Conservation (phyloP, 2,797 vertebrate genomes). For the Hydrolagus colliei region DNA sequence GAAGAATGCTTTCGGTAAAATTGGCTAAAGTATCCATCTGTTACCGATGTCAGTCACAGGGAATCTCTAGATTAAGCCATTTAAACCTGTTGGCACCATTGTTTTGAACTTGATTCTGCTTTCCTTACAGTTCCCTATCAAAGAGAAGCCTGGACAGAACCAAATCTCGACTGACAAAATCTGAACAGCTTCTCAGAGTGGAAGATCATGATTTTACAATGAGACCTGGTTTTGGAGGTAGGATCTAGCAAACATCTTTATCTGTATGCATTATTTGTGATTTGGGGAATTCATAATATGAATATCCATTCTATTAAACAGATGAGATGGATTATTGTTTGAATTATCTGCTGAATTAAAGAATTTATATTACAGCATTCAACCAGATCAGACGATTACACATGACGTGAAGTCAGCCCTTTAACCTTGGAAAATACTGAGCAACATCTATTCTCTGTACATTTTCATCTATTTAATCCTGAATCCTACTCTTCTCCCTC, state of each 20-base stretch:
- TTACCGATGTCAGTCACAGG: neutral
- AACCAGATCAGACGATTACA: neutral
- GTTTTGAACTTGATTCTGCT: conserved; percentile 34
- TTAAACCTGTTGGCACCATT: neutral
- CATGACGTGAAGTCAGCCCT: neutral
- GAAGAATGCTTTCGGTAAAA: conserved; percentile 29
- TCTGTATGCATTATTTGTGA: too few relatives aligned
- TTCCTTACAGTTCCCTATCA: conserved; percentile 66
- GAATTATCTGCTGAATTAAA: neutral
- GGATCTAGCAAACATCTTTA: conserved; percentile 30
- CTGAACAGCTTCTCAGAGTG: conserved; percentile 92
- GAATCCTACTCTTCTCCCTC: too few relatives aligned
- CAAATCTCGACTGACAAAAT: conserved; percentile 85
- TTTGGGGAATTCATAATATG: neutral
- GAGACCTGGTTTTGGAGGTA: conserved; percentile 96
- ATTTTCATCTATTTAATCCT: too few relatives aligned
- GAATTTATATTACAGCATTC: neutral
- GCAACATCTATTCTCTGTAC: neutral
- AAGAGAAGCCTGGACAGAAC: conserved; percentile 91
- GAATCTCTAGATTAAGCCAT: too few relatives aligned
- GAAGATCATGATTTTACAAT: conserved; percentile 97
- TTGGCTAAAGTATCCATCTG: conserved; percentile 34
- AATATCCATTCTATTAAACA: neutral
- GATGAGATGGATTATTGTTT: neutral
- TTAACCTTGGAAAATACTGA: neutral